Conservation (phyloP, 2,888 invertebrate genomes). For the Autographa pulchrina region DNA sequence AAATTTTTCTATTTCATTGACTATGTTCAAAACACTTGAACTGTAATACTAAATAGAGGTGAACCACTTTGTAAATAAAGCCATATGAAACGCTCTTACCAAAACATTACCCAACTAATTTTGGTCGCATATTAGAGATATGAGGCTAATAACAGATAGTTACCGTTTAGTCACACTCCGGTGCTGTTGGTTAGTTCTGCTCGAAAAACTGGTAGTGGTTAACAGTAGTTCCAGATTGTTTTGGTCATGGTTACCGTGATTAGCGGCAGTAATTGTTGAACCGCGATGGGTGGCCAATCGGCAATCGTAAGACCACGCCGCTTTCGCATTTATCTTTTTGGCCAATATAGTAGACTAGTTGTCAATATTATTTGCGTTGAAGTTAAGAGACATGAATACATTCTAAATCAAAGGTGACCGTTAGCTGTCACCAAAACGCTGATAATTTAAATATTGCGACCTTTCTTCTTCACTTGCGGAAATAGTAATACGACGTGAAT, state of each 20-base stretch:
- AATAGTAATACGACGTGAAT: not conserved
- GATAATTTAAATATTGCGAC: not conserved
- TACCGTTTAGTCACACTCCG: slow-evolving; percentile 49
- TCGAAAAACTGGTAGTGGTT: slow-evolving; percentile 40
- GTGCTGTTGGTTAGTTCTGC: slow-evolving; percentile 40
- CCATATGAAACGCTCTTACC: slow-evolving; percentile 5
- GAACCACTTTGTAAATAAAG: not conserved
- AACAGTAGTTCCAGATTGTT: slow-evolving; percentile 51
- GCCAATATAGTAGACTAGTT: not conserved
- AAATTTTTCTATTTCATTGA: too few relatives aligned
- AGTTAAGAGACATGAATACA: too few relatives aligned
- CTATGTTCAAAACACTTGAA: not conserved
- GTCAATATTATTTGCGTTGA: not conserved
- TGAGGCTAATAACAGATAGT: slow-evolving; percentile 43
- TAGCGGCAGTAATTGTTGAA: slow-evolving; percentile 11
- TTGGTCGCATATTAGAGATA: slow-evolving; percentile 37
- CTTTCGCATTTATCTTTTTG: slow-evolving; percentile 13
- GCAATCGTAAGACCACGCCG: not conserved
- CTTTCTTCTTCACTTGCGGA: not conserved
- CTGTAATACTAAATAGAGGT: not conserved
- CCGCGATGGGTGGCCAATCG: slow-evolving; percentile 15
- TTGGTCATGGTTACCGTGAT: slow-evolving; percentile 38
- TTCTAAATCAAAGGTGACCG: too few relatives aligned
- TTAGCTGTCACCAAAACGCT: not conserved
- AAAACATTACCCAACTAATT: slow-evolving; percentile 35